Conservation (phyloP, 2,888 invertebrate genomes). For the Prostheceraeus crozeri region DNA sequence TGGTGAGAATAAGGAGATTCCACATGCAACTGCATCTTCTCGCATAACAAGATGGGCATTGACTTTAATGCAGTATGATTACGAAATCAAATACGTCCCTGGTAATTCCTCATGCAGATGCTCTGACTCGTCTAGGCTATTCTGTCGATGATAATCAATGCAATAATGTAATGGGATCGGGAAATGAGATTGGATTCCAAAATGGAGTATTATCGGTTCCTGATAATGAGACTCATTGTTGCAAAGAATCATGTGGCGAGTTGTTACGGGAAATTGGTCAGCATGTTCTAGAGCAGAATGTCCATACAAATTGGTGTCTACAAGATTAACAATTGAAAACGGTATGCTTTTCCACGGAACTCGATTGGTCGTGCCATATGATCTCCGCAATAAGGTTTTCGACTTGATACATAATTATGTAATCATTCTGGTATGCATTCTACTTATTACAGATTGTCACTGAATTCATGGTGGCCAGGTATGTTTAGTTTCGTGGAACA, state of each 20-base stretch:
- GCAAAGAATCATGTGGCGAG: too few relatives aligned
- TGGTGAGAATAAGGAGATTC: not conserved
- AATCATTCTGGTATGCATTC: conserved; percentile 11
- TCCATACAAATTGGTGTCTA: too few relatives aligned
- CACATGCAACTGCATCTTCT: conserved; percentile 22
- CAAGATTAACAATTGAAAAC: too few relatives aligned
- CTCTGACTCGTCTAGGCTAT: conserved; percentile 28
- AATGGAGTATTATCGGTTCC: too few relatives aligned
- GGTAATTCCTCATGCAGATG: conserved; percentile 38
- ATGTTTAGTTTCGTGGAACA: not conserved
- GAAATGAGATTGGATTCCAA: too few relatives aligned
- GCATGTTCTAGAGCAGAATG: too few relatives aligned
- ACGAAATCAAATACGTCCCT: conserved; percentile 31
- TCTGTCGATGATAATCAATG: conserved; percentile 11
- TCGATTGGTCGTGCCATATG: too few relatives aligned
- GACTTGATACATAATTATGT: not conserved
- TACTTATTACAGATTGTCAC: not conserved
- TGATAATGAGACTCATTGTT: too few relatives aligned
- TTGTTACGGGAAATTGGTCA: too few relatives aligned
- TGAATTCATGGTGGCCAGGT: conserved; percentile 5
- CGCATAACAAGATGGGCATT: conserved; percentile 26
- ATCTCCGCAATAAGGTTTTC: too few relatives aligned
- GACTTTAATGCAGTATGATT: conserved; percentile 30
- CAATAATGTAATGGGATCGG: too few relatives aligned
- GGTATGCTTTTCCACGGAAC: too few relatives aligned